Conservation (phyloP, 2,113 vertebrate genomes). For the Donacobius atricapilla region DNA sequence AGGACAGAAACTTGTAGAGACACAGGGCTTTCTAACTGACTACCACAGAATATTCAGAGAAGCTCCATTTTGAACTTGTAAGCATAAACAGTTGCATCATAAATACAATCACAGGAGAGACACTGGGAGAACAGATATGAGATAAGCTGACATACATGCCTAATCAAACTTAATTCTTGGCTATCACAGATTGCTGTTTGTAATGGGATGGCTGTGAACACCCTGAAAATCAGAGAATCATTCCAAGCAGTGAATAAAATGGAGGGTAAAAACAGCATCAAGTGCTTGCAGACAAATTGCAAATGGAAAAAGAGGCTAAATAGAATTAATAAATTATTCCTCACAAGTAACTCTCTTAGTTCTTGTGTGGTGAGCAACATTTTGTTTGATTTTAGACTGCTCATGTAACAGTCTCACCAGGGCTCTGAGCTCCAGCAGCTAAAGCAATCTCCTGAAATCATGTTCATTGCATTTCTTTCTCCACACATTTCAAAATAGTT, state of each 20-base stretch:
- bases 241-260: slow-evolving; percentile 1
- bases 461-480: neutral
- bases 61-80: neutral
- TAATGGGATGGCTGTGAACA: neutral
- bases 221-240: neutral
- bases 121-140: neutral
- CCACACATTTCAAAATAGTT: slow-evolving; percentile 29
- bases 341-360: neutral
- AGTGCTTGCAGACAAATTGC: slow-evolving; percentile 1
- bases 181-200: neutral
- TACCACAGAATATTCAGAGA: neutral
- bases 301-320: neutral
- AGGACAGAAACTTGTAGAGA: neutral
- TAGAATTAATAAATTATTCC: slow-evolving; percentile 12
- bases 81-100: neutral
- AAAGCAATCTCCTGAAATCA: slow-evolving; percentile 16
- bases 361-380: neutral
- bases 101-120: neutral
- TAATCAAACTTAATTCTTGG: neutral
- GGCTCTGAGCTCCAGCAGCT: neutral
- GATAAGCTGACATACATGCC: neutral
- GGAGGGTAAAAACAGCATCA: neutral
- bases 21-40: neutral
- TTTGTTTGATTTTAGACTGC: neutral
- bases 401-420: neutral